These are phyloP conservation scores for Ammodramus savannarum DNA, from an alignment of 2,113 vertebrate genomes.

Conservation along the genomic window DNA sequence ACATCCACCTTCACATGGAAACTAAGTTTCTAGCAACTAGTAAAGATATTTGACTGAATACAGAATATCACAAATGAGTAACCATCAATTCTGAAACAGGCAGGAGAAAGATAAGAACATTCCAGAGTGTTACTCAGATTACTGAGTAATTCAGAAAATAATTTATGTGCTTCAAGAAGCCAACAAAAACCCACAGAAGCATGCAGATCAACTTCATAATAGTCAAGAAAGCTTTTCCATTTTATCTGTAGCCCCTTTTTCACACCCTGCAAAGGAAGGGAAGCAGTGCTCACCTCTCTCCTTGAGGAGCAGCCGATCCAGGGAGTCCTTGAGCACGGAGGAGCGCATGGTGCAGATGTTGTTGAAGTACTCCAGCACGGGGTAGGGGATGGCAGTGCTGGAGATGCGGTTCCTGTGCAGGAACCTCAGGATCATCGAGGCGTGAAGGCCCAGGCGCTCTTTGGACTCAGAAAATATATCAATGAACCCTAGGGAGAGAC, in stretches of 20 bases:
- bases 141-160: background rate
- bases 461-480: conserved; percentile 96
- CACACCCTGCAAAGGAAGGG: background rate
- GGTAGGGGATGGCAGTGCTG: conserved; percentile 87
- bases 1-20: background rate
- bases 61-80: background rate
- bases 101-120: background rate
- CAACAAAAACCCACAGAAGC: background rate
- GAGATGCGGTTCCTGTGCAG: conserved; percentile 92
- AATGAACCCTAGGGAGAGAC: conserved; percentile 83
- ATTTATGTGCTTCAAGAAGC: background rate
- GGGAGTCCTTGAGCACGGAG: conserved; percentile 86
- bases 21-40: background rate
- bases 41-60: background rate
- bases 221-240: background rate
- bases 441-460: conserved; percentile 84
- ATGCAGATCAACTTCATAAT: background rate
- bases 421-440: conserved; percentile 90
- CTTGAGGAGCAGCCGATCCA: conserved; percentile 88
- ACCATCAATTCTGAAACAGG: background rate
- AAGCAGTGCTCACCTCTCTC: conserved; percentile 80
- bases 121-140: background rate
- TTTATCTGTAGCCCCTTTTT: background rate
- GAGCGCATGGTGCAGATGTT: conserved; percentile 93
- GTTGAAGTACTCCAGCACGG: conserved; percentile 90